Conservation (phyloP, 2,113 vertebrate species). For the Harpagus bidentatus region DNA sequence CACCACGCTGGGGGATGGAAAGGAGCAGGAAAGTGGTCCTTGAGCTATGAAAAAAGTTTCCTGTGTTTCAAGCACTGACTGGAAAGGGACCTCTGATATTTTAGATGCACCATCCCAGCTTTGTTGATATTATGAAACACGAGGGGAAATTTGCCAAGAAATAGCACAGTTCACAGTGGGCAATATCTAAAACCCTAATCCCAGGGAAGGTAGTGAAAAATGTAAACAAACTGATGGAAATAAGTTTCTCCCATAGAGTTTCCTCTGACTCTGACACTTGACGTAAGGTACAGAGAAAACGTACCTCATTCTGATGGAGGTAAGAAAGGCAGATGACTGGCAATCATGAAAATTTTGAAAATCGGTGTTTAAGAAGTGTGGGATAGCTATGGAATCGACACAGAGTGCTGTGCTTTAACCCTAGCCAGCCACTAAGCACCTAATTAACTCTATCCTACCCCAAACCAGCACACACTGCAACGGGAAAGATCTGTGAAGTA, state of each 20-base stretch:
- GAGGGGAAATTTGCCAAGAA: neutral
- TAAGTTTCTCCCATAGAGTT: neutral
- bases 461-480: neutral
- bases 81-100: neutral
- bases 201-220: neutral
- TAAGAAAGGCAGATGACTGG: neutral
- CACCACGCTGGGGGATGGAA: rapidly evolving
- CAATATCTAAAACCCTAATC: neutral
- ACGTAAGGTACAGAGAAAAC: neutral
- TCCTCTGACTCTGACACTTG: neutral
- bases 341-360: neutral
- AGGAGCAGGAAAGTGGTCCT: neutral
- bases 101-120: neutral
- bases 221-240: neutral
- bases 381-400: neutral
- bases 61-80: neutral
- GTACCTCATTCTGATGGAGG: neutral
- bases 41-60: neutral
- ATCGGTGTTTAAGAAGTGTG: neutral
- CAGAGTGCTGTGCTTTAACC: no score
- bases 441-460: no score
- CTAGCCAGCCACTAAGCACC: no score
- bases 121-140: neutral
- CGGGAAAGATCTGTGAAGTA: neutral
- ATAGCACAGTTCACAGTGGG: neutral